phyloP scores from a whole-genome alignment of 2,113 vertebrate genomes.

The Anhinga rufa region DNA sequence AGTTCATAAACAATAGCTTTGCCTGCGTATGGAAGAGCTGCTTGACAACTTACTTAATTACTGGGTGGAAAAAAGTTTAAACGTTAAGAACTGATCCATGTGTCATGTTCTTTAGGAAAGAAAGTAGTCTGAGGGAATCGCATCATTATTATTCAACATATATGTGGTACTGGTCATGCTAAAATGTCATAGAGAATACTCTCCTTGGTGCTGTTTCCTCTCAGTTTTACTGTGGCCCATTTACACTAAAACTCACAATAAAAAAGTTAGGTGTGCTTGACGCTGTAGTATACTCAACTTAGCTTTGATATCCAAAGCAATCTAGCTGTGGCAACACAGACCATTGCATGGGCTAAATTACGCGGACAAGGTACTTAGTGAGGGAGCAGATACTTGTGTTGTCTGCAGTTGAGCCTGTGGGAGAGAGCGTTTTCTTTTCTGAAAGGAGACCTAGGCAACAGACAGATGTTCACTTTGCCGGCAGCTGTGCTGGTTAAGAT shows the following conservation, averaged over 20 bases:
- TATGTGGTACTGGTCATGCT: neutral
- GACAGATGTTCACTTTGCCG: neutral
- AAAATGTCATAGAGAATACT: neutral
- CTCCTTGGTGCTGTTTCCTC: neutral
- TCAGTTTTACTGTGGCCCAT: neutral
- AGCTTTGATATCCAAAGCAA: neutral
- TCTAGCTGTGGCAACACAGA: neutral
- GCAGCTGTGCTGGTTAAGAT: constrained; percentile 7
- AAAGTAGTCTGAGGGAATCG: neutral
- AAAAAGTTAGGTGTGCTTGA: neutral
- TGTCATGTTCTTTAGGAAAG: neutral
- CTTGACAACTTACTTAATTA: neutral
- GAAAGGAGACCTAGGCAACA: neutral
- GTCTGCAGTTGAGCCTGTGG: neutral
- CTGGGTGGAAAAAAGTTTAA: neutral
- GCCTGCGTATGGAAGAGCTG: neutral
- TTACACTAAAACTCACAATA: neutral
- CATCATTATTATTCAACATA: neutral
- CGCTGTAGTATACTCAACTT: neutral
- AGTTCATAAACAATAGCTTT: neutral
- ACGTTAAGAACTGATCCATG: neutral
- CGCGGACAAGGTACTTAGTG: neutral
- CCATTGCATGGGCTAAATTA: neutral
- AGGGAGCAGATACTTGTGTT: neutral
- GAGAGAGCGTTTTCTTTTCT: neutral